These are phyloP conservation scores for Microcebus jonahi DNA, from an alignment of 2,113 vertebrate genomes.

Conservation along the genomic window DNA sequence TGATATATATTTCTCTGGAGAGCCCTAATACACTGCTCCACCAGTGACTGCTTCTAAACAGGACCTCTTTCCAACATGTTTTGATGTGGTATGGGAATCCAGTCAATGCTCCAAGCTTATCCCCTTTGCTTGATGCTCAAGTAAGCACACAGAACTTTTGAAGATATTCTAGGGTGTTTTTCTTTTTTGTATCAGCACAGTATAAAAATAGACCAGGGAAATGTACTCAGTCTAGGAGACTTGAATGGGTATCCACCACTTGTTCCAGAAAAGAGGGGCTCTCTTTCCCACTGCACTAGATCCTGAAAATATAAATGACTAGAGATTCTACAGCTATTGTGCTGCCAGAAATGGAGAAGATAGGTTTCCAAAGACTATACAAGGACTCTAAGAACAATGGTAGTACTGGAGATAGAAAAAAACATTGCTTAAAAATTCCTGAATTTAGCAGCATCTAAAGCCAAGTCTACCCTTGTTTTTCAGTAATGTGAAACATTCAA, in stretches of 20 bases:
- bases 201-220: neutral
- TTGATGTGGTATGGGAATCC: neutral
- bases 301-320: neutral
- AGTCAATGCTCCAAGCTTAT: neutral
- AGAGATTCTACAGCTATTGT: neutral
- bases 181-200: neutral
- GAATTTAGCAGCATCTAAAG: neutral
- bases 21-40: neutral
- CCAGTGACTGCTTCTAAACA: neutral
- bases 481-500: neutral
- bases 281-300: neutral
- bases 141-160: neutral
- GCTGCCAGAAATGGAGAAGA: neutral
- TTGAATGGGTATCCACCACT: neutral
- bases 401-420: neutral
- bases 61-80: neutral
- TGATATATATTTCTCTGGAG: neutral
- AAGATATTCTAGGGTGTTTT: neutral
- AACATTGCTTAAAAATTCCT: neutral
- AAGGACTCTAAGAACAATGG: neutral
- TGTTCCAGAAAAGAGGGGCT: neutral
- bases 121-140: neutral
- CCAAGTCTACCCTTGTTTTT: neutral
- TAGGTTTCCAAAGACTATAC: neutral
- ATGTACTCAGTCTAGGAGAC: neutral